phyloP scores from a whole-genome alignment of 1,140 invertebrate species.

The Neoseiulus cucumeris region DNA sequence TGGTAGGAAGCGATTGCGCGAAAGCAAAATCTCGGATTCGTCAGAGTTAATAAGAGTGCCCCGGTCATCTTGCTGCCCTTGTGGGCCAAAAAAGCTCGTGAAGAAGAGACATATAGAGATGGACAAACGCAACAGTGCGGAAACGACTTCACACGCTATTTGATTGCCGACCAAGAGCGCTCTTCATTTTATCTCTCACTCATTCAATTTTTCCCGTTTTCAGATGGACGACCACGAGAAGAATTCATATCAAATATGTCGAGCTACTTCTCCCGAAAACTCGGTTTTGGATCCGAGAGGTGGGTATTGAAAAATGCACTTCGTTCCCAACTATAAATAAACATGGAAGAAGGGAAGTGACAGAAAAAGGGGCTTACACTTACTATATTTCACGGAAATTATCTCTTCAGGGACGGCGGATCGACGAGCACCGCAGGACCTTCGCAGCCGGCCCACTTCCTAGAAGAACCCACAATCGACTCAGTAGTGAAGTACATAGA shows the following conservation, averaged over 20 bases:
- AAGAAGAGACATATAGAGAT: neutral
- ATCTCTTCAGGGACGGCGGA: neutral
- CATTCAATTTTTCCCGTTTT: no score
- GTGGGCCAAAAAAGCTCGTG: neutral
- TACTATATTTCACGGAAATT: no score
- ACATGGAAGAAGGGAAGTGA: neutral
- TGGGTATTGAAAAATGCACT: neutral
- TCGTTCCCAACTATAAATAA: neutral
- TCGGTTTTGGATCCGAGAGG: neutral
- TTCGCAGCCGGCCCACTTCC: slow-evolving; percentile 2
- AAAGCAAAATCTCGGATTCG: no score
- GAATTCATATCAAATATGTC: slow-evolving; percentile 2
- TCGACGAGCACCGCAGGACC: neutral
- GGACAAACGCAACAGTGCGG: neutral
- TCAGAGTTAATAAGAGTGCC: no score
- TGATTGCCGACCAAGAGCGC: neutral
- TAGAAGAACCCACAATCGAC: slow-evolving; percentile 31
- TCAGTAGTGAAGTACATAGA: slow-evolving; percentile 50
- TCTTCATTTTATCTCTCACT: neutral
- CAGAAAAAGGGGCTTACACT: no score
- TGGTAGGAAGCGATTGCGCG: no score
- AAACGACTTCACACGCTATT: neutral
- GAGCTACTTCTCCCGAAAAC: neutral
- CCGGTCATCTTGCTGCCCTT: no score
- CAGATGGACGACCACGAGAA: neutral